Evolutionary conservation across 2,113 vertebrate species (phyloP), one percentile per base, ranked within the genome.

Genomic region (Coptodon rendalli): DNA sequence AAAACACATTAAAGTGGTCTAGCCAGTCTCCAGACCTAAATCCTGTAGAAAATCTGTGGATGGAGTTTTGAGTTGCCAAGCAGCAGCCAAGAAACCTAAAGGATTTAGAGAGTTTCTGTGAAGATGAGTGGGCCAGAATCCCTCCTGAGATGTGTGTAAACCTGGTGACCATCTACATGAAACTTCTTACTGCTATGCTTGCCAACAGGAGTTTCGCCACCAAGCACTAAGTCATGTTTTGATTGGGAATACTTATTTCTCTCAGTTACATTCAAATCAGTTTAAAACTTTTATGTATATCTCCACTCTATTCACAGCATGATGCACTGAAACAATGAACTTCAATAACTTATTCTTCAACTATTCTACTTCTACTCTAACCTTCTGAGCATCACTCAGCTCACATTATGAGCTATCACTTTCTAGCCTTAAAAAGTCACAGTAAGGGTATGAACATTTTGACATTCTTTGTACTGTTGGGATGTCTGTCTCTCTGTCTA

Each of bases 391-490:
- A 10, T 16, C 38, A 9, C 66, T 6, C 38, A 73, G 38, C 38
- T 45, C 22, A 73, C 40, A 71, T 43, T 24, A 45, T 43, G n/a
- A 43, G 11, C 63, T 14, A 24, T 24, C 63, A 8, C 36, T 68
- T 40, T 40, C 36, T 68, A 68, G 63, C 63, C 36, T 68, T 40
- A 40, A 71, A 71, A 9, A 0, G 66, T 71, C 9, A 43, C 38
- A 22, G 0, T 68, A 9, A 68, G 40, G 5, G 5, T 43, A 0
- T 71, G 66, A 5, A 73, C 68, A 73, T 73, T 73, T 27, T 45
- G 38, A 73, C 7, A 9, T 71, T 36, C 29, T 63, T 17, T 34
- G 29, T 36, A 63, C 29, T 63, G 29, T 7, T 38, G 22, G 5
- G 68, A 45, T 6, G 36, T n/a, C 11, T 68, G 63, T 40, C 61